These are phyloP conservation scores for Drosophila subpulchrella DNA, from an alignment of 1,140 invertebrate genomes.

Conservation along the genomic window DNA sequence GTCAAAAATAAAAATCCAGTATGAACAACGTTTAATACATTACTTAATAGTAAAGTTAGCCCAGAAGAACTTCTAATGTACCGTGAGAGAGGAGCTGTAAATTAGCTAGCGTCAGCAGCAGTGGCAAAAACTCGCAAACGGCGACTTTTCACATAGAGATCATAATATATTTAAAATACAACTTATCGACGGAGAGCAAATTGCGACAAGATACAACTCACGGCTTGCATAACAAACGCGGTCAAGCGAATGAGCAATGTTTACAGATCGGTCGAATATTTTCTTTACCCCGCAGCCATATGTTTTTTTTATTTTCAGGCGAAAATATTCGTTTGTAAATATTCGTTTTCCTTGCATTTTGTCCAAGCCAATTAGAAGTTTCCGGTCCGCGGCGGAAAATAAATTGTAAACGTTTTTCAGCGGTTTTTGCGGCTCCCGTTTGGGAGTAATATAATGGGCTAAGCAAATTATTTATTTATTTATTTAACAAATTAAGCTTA, in stretches of 20 bases:
- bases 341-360: constrained; percentile 58
- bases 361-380: constrained; percentile 52
- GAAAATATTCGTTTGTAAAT: constrained; percentile 43
- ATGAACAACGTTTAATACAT: too few species aligned
- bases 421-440: constrained; percentile 55
- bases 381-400: constrained; percentile 42
- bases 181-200: constrained; percentile 35
- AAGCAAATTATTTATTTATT: constrained; percentile 68
- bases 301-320: constrained; percentile 3
- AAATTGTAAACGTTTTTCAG: constrained; percentile 28
- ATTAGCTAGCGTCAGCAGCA: constrained; percentile 51
- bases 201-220: constrained; percentile 40
- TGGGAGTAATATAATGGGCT: constrained; percentile 24
- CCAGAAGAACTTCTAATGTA: constrained; percentile 1
- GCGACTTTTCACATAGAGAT: constrained; percentile 76
- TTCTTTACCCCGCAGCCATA: not conserved
- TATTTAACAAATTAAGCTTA: too few species aligned
- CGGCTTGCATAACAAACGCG: constrained; percentile 55
- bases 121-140: constrained; percentile 44
- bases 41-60: not conserved
- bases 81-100: constrained; percentile 38
- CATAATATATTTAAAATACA: constrained; percentile 74
- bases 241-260: constrained; percentile 28
- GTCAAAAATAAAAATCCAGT: too few species aligned
- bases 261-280: constrained; percentile 38